Percentiles rank a stretch among this genome's conserved stretches.
Conservation (phyloP, 1,140 invertebrate species). For the Matsumurasca onukii region DNA sequence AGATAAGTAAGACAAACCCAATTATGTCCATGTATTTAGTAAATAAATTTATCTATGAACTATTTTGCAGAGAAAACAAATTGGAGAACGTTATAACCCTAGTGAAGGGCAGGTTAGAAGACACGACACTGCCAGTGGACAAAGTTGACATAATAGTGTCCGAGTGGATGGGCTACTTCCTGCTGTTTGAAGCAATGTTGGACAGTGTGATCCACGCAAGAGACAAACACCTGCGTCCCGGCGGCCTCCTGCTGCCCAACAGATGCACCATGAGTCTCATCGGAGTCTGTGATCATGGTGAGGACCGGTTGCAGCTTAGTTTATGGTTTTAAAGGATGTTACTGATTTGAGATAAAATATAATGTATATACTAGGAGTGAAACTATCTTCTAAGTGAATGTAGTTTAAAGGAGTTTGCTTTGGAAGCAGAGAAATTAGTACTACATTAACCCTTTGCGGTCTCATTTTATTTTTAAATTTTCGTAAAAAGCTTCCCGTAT, state of each 20-base stretch:
- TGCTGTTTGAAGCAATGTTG: slow-evolving; percentile 98
- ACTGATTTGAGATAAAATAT: too few relatives aligned
- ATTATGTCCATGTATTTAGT: too few relatives aligned
- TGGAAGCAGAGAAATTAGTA: too few relatives aligned
- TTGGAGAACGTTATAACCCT: slow-evolving; percentile 73
- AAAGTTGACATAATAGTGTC: slow-evolving; percentile 93
- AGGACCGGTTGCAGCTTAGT: background rate
- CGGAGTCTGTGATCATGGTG: slow-evolving; percentile 77
- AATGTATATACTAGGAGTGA: too few relatives aligned
- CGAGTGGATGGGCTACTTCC: slow-evolving; percentile 99
- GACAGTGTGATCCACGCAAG: slow-evolving; percentile 88
- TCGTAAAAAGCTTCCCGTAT: too few relatives aligned
- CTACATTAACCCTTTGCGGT: too few relatives aligned
- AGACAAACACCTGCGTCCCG: slow-evolving; percentile 85
- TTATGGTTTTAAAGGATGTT: background rate
- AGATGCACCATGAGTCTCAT: slow-evolving; percentile 85
- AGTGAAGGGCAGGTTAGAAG: slow-evolving; percentile 87
- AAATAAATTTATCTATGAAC: too few relatives aligned
- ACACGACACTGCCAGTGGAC: slow-evolving; percentile 72
- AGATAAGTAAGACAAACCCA: too few relatives aligned
- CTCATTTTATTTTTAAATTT: too few relatives aligned
- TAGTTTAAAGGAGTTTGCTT: too few relatives aligned
- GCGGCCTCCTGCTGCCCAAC: slow-evolving; percentile 84
- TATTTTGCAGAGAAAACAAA: slow-evolving; percentile 65
- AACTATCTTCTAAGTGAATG: too few relatives aligned